phyloP scores from a whole-genome alignment of 2,797 vertebrate species.

The Furcifer pardalis region DNA sequence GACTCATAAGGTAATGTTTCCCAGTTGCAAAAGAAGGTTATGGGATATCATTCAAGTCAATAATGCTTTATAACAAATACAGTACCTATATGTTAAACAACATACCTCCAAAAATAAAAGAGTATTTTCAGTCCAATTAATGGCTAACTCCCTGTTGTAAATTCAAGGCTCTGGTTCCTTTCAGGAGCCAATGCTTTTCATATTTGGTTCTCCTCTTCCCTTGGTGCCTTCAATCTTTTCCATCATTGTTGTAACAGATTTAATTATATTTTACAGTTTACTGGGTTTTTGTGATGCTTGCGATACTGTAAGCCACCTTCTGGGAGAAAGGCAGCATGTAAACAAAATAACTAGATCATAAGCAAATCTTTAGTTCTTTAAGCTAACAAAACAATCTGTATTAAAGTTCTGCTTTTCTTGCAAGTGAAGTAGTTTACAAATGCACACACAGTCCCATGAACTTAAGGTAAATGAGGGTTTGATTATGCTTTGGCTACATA shows the following conservation, averaged over 20 bases:
- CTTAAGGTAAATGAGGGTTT: neutral
- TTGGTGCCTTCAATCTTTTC: no score
- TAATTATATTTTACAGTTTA: no score
- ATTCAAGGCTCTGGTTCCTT: no score
- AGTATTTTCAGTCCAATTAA: neutral
- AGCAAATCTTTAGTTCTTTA: conserved; percentile 6
- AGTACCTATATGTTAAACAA: neutral
- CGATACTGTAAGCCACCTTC: no score
- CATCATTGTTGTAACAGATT: no score
- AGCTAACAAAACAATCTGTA: rapidly evolving
- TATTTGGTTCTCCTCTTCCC: no score
- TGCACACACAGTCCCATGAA: neutral
- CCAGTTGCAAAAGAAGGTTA: neutral
- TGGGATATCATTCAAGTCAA: neutral
- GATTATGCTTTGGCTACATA: no score
- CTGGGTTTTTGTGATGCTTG: no score
- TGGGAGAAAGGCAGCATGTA: no score
- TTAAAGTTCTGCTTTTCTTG: conserved; percentile 5
- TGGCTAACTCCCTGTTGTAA: no score
- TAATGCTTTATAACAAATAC: neutral
- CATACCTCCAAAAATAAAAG: neutral
- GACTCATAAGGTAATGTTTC: neutral
- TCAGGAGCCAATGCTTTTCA: no score
- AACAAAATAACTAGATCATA: no score
- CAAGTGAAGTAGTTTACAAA: conserved; percentile 6